Evolutionary conservation across 1,140 invertebrate species (phyloP), one percentile per base, ranked within the genome.

Genomic region (Chrysopa pallens): DNA sequence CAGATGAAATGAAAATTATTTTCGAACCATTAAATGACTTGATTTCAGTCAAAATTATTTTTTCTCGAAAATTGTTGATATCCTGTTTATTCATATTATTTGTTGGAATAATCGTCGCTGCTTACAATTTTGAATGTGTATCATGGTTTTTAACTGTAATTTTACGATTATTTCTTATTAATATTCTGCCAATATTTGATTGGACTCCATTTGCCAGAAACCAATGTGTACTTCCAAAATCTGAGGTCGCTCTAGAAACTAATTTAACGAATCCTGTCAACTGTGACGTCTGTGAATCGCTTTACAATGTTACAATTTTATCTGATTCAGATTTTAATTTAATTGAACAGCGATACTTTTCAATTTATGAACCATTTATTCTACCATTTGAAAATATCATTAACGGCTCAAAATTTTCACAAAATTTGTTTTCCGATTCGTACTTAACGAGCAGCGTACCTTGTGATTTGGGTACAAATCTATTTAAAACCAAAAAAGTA

Each of bases 171-270:
- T 48, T 72, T 4, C 52, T 80, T 44, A 73, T 80, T 11, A 76
- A 77, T 62, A 51, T 83, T 7, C 54, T 84, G 8, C 79, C 82
- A 1, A 63, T 80, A 29, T 85, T 78, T 76, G 78, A 86, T 52
- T 88, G 83, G 83, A 78, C 77, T n/a, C 67, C 71, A 6, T 56
- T 84, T 11, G 84, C 84, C 50, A 75, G 80, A 51, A 72, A 76
- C 43, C 68, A 71, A 39, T 88, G 84, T 52, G 60, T 85, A 47
- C 68, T 86, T 36, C 67, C 72, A 29, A 79, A 57, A 71, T 62
- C 74, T 74, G 17, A 23, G 17, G 5, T 23, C 2, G 5, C 5
- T 5, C 17, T 5, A 23, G 17, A 23, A 23, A 23, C 17, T 23
- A 23, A 23, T 23, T 23, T 23, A 23, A 23, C 17, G 17, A 23